Base-by-base conservation (phyloP, 1,140 invertebrate species). In the Drosophila seguyi region DNA sequence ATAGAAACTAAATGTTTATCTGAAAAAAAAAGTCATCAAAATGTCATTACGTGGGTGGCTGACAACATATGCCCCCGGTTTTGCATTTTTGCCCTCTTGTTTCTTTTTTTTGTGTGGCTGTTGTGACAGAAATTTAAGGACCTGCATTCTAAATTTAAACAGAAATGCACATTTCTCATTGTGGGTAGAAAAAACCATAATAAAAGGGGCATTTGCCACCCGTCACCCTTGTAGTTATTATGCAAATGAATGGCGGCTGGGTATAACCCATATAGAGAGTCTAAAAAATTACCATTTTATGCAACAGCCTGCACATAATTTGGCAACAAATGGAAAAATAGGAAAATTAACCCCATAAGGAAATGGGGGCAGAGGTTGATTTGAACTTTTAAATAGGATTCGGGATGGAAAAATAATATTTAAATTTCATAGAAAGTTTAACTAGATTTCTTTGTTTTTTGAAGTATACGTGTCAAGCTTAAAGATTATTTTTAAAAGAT, bases 1-100 rank as follows among this genome's bases (percentile, higher is more conserved):
- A 63, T 41, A 20, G 25, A 39, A 72, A 42, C 38, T 34, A 45
- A 66, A 72, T 57, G 41, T 36, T 38, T 56, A 58, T 71, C n/a
- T n/a, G n/a, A n/a, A n/a, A 59, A 84, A 81, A 88, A 80, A 69
- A 88, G 76, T 78, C 84, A 88, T 87, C 84, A 87, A 88, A 87
- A 87, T 88, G 72, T 69, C 84, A 88, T 87, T 87, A 87, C 60
- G 67, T 50, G 47, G 57, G 44, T 45, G 42, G 39, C 25, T 10
- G 36, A 59, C 66, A 50, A 71, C 75, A 78, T 78, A 77, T 69
- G 74, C 61, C 56, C 66, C 18, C 47, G 29, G 20, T 53, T 53
- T 62, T 62, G 14, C 34, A 18, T 34, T 60, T 36, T 61, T 11
- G 4, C 20, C 10, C 36, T 48, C 11, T 25, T 10, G 4, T 59